Evolutionary conservation across 2,113 vertebrate species (phyloP), one percentile per base, ranked within the genome.

Genomic region (Trichechus manatus): DNA sequence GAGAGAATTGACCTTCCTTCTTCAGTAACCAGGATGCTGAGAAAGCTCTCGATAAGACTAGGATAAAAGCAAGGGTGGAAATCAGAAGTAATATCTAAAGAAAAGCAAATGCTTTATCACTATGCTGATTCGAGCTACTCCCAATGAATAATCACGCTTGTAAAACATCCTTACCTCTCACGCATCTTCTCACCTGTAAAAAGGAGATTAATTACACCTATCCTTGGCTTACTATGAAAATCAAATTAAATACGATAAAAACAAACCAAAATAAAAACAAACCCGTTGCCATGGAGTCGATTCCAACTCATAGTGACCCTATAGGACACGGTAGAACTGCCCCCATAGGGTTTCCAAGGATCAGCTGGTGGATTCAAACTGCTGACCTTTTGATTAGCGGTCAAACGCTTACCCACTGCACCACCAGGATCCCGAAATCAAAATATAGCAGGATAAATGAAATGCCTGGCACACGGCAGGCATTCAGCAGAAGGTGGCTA

Each of bases 121-220:
- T 93, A 59, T 53, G 33, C 56, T 31, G 25, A 75, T 75, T 94
- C 90, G 89, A 83, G 44, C 11, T 63, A 19, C 17, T 59, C 53
- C 95, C 64, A 50, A 44, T 59, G 50, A 94, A 82, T 74, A 89
- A 92, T 39, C 68, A 86, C 64, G 44, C 33, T 42, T 84, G 81
- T 77, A 77, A 84, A 97, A 93, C 53, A 92, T 27, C 80, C 87
- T 92, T 47, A 33, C 68, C 20, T 78, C 79, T 87, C 82, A 80
- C 53, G 50, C n/a, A 61, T 61, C 42, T 82, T 96, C 61, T 81
- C 84, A 74, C 61, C 29, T 93, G 44, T 53, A 79, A 59, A 77
- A 86, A 74, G 74, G 31, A 86, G 92, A 85, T 91, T 88, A 68
- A 94, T 42, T 89, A 87, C 15, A 95, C 68, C 80, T 80, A 63